phyloP scores from a whole-genome alignment of 2,888 invertebrate genomes.

The Thera obeliscata region DNA sequence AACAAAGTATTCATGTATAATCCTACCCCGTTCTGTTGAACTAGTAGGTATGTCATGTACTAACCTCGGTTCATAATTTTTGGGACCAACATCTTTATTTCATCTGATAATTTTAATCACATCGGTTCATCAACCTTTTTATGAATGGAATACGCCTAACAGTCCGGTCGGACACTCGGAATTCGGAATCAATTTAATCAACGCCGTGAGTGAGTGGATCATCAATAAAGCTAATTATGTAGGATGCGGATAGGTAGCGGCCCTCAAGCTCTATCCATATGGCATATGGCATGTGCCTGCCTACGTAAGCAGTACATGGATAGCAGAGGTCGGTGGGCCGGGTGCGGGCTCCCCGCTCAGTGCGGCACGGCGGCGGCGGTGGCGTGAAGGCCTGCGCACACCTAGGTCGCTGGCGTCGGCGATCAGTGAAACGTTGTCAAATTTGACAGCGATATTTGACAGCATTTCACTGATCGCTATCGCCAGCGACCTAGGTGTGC shows the following conservation, averaged over 20 bases:
- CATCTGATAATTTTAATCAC: not conserved
- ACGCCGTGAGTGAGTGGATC: conserved; percentile 53
- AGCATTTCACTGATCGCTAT: too few relatives aligned
- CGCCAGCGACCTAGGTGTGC: too few relatives aligned
- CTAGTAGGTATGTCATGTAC: too few relatives aligned
- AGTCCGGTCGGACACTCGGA: conserved; percentile 33
- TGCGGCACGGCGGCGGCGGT: conserved; percentile 24
- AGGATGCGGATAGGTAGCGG: conserved; percentile 43
- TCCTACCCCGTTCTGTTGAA: too few relatives aligned
- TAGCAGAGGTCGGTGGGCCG: conserved; percentile 40
- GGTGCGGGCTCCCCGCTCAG: conserved; percentile 35
- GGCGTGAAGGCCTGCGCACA: too few relatives aligned
- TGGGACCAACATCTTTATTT: too few relatives aligned
- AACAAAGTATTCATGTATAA: too few relatives aligned
- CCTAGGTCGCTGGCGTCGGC: too few relatives aligned
- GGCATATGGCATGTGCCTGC: conserved; percentile 8
- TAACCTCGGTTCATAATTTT: too few relatives aligned
- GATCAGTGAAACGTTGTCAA: too few relatives aligned
- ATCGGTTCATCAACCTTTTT: conserved; percentile 10
- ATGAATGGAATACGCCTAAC: conserved; percentile 40
- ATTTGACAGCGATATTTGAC: too few relatives aligned
- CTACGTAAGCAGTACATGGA: conserved; percentile 10
- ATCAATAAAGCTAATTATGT: conserved; percentile 55
- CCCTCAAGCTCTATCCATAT: conserved; percentile 24
- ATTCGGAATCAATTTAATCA: conserved; percentile 55